These are phyloP conservation scores for Bactericera cockerelli DNA, from an alignment of 1,140 invertebrate species.

Conservation along the genomic window DNA sequence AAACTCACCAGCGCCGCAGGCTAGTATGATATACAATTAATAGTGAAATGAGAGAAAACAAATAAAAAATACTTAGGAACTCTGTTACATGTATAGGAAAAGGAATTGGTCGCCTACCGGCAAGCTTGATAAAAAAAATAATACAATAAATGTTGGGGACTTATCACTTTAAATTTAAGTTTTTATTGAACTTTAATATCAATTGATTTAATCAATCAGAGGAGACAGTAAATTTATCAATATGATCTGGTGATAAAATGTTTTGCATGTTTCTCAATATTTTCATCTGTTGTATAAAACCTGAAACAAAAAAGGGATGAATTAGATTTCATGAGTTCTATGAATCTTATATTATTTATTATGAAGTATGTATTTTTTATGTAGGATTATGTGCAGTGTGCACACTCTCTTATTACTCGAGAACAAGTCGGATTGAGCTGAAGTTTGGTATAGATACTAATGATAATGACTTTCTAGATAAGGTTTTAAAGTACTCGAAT, in stretches of 20 bases:
- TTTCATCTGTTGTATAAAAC: conserved; percentile 4
- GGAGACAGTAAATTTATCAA: neutral
- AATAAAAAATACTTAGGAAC: too few relatives aligned
- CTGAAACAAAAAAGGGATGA: neutral
- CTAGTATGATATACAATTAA: too few relatives aligned
- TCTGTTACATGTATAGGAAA: too few relatives aligned
- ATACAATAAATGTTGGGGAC: too few relatives aligned
- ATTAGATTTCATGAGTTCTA: neutral
- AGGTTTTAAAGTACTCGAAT: too few relatives aligned
- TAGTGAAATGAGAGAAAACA: too few relatives aligned
- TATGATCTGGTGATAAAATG: conserved; percentile 4
- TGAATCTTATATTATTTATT: neutral
- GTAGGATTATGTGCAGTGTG: neutral
- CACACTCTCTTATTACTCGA: neutral
- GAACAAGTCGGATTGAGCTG: neutral
- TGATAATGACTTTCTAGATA: neutral
- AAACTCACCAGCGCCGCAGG: too few relatives aligned
- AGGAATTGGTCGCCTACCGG: too few relatives aligned
- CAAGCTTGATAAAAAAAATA: too few relatives aligned
- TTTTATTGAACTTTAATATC: too few relatives aligned
- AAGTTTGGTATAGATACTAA: neutral
- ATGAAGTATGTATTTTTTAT: neutral
- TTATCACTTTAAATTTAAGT: too few relatives aligned
- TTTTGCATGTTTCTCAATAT: conserved; percentile 5
- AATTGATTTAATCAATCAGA: too few relatives aligned